These are phyloP conservation scores for Trachurus trachurus DNA, from an alignment of 2,797 vertebrate genomes.

Conservation along the genomic window DNA sequence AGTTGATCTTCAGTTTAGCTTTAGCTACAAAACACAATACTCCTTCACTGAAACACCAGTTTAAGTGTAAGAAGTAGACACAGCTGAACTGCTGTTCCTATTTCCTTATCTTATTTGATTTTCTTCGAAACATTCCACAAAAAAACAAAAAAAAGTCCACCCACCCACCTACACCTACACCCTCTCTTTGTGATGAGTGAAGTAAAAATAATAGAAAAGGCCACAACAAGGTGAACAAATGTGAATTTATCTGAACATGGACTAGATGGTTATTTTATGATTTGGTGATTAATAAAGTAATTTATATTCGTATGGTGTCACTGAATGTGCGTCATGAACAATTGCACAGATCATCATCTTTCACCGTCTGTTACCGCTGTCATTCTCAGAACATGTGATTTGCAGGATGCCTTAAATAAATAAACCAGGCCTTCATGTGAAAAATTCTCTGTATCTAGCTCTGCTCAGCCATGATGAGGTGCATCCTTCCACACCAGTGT, in stretches of 20 bases:
- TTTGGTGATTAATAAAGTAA: no score
- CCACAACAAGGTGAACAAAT: background rate
- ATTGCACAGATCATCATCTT: background rate
- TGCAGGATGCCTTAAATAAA: constrained; percentile 32
- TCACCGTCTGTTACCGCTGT: background rate
- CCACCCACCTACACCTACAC: background rate
- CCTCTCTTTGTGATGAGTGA: background rate
- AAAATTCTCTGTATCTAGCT: constrained; percentile 12
- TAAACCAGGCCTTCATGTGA: constrained; percentile 31
- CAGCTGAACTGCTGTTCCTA: background rate
- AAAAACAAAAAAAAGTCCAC: background rate
- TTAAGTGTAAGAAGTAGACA: background rate
- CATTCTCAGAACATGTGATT: background rate
- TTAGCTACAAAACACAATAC: background rate
- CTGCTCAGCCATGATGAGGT: constrained; percentile 31
- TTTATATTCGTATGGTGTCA: background rate
- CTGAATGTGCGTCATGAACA: background rate
- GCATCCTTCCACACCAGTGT: constrained; percentile 51
- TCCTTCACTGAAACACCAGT: background rate
- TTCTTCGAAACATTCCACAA: background rate
- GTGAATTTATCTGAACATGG: background rate
- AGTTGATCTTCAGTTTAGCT: background rate
- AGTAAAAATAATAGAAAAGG: background rate
- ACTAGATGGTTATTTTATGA: background rate
- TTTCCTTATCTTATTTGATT: background rate